A percentile compares a stretch with the other conserved stretches of the same genome.
Conservation (phyloP, 1,140 invertebrate species). For the Hylaeus anthracinus region DNA sequence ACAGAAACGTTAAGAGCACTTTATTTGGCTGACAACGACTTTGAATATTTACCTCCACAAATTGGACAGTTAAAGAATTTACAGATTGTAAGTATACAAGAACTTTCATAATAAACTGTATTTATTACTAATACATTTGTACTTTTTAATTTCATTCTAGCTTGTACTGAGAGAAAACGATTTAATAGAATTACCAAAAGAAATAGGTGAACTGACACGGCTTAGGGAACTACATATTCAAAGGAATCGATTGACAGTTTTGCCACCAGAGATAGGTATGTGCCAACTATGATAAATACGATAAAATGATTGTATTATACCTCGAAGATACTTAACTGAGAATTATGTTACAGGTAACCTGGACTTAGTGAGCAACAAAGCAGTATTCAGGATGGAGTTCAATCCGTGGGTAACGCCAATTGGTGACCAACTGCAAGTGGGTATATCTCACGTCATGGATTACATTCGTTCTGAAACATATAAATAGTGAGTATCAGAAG, state of each 20-base stretch:
- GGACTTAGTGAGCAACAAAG: slow-evolving; percentile 96
- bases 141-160: slow-evolving; percentile 79
- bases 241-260: slow-evolving; percentile 94
- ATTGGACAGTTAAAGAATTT: slow-evolving; percentile 97
- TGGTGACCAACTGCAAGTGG: slow-evolving; percentile 96
- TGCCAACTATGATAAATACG: neutral
- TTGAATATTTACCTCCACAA: slow-evolving; percentile 94
- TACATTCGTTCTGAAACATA: slow-evolving; percentile 96
- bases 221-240: slow-evolving; percentile 96
- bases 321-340: neutral
- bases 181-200: slow-evolving; percentile 94
- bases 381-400: slow-evolving; percentile 97
- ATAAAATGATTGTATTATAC: neutral
- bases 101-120: neutral
- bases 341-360: slow-evolving; percentile 84
- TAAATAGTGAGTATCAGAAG: slow-evolving; percentile 90
- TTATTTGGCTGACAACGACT: slow-evolving; percentile 99
- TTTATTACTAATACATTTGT: neutral
- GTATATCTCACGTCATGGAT: slow-evolving; percentile 95
- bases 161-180: slow-evolving; percentile 97
- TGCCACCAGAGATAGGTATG: slow-evolving; percentile 94
- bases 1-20: slow-evolving; percentile 95
- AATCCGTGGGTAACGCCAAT: slow-evolving; percentile 99
- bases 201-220: slow-evolving; percentile 93
- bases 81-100: slow-evolving; percentile 92